Evolutionary conservation across 2,888 invertebrate species (phyloP).

Genomic region (Oasisia sp.): DNA sequence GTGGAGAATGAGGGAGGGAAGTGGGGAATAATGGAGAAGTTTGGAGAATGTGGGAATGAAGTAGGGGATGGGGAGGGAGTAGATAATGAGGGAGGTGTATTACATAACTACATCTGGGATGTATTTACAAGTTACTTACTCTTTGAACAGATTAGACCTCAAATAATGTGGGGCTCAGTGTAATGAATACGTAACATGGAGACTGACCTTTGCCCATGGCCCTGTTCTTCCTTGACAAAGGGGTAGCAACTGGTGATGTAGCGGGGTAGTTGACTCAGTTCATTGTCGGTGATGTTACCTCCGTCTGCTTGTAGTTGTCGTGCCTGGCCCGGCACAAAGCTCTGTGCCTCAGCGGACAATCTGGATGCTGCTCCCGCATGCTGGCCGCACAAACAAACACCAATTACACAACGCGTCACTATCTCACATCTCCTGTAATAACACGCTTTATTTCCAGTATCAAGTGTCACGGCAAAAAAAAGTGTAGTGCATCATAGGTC

Average conservation of each 20-base stretch:
- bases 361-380: neutral
- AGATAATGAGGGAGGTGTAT: no score
- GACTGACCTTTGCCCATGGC: constrained; percentile 36
- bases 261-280: constrained; percentile 44
- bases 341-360: constrained; percentile 34
- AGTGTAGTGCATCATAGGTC: no score
- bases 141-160: no score
- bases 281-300: neutral
- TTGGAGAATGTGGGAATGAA: no score
- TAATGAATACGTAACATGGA: neutral
- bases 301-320: neutral
- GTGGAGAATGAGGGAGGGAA: no score
- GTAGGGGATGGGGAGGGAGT: no score
- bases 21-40: no score
- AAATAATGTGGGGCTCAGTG: neutral
- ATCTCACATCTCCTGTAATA: neutral
- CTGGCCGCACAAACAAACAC: neutral
- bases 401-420: neutral
- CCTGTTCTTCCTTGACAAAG: constrained; percentile 49
- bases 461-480: no score
- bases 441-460: neutral
- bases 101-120: no score
- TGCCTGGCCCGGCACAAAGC: constrained; percentile 32
- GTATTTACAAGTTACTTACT: no score
- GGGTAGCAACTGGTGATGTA: constrained; percentile 61